phyloP scores from a whole-genome alignment of 2,113 vertebrate genomes.

The Daubentonia madagascariensis region DNA sequence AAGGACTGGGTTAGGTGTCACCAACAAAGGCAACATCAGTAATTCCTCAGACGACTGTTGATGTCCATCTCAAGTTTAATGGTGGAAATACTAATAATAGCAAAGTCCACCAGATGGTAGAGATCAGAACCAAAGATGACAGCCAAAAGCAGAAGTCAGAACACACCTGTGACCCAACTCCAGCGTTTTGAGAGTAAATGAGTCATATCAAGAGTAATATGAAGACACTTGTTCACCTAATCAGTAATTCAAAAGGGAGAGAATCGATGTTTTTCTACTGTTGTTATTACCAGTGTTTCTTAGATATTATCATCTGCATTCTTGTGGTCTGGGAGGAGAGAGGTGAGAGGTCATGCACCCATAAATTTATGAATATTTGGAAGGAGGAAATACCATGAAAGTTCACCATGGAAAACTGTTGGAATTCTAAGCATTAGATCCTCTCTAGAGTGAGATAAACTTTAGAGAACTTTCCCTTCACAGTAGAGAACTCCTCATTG shows the following conservation, averaged over 20 bases:
- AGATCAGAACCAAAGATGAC: background rate
- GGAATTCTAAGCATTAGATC: background rate
- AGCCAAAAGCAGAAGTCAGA: background rate
- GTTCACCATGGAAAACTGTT: background rate
- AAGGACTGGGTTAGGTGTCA: no score
- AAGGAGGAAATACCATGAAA: background rate
- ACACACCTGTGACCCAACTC: accelerated
- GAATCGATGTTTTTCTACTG: background rate
- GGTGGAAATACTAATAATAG: background rate
- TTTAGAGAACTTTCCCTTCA: background rate
- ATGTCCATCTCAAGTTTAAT: background rate
- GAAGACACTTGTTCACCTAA: background rate
- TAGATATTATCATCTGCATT: background rate
- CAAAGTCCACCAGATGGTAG: background rate
- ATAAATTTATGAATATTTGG: background rate
- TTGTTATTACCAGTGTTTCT: background rate
- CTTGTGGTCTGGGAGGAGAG: background rate
- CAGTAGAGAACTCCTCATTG: background rate
- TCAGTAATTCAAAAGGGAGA: background rate
- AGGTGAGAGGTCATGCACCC: background rate
- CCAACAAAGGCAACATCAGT: background rate
- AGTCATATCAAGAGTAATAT: background rate
- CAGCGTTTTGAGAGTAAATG: background rate
- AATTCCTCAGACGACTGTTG: no score
- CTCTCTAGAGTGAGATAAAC: background rate